These are phyloP conservation scores for Nesogale talazaci DNA, from an alignment of 2,113 vertebrate genomes.

Conservation along the genomic window DNA sequence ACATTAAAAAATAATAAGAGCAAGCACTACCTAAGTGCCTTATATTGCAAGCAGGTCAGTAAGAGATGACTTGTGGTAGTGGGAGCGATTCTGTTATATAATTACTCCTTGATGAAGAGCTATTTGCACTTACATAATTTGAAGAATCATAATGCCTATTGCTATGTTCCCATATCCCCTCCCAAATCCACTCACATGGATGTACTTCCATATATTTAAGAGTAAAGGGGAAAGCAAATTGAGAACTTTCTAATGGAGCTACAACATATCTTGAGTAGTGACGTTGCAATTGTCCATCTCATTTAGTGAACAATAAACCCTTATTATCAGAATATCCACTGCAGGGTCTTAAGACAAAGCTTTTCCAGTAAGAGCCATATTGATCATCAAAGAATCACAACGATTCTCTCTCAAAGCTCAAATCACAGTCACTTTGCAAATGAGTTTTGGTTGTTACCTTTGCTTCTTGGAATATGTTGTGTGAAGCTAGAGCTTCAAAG, in stretches of 20 bases:
- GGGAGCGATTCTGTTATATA: constrained; percentile 81
- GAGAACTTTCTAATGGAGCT: constrained; percentile 84
- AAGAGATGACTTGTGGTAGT: constrained; percentile 75
- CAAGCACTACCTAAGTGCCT: constrained; percentile 71
- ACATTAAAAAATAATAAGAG: constrained; percentile 68
- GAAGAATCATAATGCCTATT: constrained; percentile 76
- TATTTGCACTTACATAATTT: constrained; percentile 81
- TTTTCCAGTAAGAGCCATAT: constrained; percentile 81
- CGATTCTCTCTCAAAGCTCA: constrained; percentile 72
- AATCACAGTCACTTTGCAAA: constrained; percentile 80
- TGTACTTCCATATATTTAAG: constrained; percentile 74
- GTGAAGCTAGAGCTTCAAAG: constrained; percentile 55
- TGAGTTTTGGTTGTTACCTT: constrained; percentile 75
- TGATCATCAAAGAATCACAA: constrained; percentile 79
- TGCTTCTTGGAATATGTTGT: constrained; percentile 46
- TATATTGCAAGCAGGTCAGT: constrained; percentile 82
- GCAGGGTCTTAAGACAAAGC: constrained; percentile 87
- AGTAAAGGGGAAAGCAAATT: constrained; percentile 75
- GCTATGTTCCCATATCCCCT: constrained; percentile 65
- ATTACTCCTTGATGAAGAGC: constrained; percentile 82
- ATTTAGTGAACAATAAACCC: constrained; percentile 84
- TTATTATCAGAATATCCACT: constrained; percentile 83
- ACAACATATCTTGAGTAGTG: constrained; percentile 79
- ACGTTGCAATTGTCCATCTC: constrained; percentile 84
- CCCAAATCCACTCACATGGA: constrained; percentile 73